Evolutionary conservation across 2,797 vertebrate genomes (phyloP), one percentile per base, ranked within the genome.

Genomic region (Neomorphus geoffroyi): DNA sequence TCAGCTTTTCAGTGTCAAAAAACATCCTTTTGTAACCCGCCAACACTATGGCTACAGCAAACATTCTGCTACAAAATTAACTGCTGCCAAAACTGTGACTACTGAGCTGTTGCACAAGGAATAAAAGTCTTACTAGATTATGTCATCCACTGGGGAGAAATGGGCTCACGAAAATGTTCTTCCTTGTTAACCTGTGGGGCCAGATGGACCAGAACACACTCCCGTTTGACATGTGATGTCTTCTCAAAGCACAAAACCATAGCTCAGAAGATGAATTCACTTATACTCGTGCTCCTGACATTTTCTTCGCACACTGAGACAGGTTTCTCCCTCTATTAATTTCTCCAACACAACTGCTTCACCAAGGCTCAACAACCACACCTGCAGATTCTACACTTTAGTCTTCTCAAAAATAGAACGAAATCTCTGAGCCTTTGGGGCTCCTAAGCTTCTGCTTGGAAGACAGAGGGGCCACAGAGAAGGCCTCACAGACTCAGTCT

Each of bases 1-100:
- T 93, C 90, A 86, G 80, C 90, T 79, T 93, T 83, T 80, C 92
- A 93, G 80, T 46, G 82, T 96, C 95, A 96, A 81, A 88, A 94
- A 88, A 62, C 30, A 80, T 82, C 87, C 93, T 91, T 95, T 92
- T 53, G 95, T 88, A 94, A 93, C 48, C 95, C 80, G 96, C 90
- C 93, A 96, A 86, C 56, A 35, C 88, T 19, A 79, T 2, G 18
- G 86, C 88, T 82, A 77, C 33, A 92, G 91, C 96, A 94, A 95
- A 92, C 60, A 48, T 17, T 86, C 71, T 92, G 83, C 90, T 91
- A 74, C 56, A 65, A 72, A 80, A 81, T 39, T 84, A 75, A 56
- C 8, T 87, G 80, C 75, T 96, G 95, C 90, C 91, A 93, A 92
- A 91, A 86, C 69, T 85, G 85, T 66, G 88, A 92, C 74, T 80